Evolutionary conservation across 2,113 vertebrate genomes (phyloP).

Genomic region (Spheniscus mendiculus): DNA sequence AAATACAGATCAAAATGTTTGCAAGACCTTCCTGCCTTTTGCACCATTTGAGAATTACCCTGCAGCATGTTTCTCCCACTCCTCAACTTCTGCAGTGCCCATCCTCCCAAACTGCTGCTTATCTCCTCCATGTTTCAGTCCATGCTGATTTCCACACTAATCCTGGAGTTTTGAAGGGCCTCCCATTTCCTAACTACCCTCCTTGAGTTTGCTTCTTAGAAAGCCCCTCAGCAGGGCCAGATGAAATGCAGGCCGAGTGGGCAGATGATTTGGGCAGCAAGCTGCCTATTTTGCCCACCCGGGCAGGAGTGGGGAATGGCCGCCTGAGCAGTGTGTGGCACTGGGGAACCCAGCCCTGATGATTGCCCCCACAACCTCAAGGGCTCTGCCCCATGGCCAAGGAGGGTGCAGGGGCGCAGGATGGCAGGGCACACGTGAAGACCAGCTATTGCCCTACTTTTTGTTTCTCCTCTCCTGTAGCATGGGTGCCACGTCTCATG

Average conservation of each 20-base stretch:
- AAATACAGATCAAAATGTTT: background rate
- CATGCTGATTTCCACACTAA: background rate
- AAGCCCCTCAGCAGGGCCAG: background rate
- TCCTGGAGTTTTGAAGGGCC: background rate
- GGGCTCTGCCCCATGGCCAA: background rate
- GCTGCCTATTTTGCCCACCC: background rate
- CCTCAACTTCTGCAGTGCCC: background rate
- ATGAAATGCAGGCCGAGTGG: background rate
- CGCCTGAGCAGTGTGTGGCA: fast-evolving
- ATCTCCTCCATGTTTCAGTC: background rate
- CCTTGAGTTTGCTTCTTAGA: background rate
- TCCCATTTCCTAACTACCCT: background rate
- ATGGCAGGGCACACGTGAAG: background rate
- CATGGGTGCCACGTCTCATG: no score
- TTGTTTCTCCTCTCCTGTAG: background rate
- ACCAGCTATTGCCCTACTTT: fast-evolving
- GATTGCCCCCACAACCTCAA: background rate
- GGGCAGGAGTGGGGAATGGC: fast-evolving
- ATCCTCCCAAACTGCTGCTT: background rate
- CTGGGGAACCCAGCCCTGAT: background rate
- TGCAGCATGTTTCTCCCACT: background rate
- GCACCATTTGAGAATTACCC: background rate
- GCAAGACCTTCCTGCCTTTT: background rate
- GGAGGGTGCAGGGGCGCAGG: background rate
- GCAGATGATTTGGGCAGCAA: background rate